Conservation (phyloP, 2,113 vertebrate species). For the Leptosomus discolor region DNA sequence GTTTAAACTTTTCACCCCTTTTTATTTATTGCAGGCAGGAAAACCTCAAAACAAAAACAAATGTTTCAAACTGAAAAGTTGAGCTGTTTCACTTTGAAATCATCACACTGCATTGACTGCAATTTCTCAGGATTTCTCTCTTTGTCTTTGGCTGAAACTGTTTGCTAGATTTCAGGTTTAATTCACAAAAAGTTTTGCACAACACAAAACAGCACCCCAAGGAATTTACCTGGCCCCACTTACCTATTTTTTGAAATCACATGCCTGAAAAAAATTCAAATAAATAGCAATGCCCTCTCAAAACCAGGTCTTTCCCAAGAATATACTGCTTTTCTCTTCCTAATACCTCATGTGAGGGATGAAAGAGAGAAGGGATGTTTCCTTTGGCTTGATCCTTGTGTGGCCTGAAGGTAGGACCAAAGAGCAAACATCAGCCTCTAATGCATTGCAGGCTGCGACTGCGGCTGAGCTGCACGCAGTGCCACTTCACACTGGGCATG, state of each 20-base stretch:
- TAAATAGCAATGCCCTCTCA: background rate
- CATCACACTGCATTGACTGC: background rate
- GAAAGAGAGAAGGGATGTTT: background rate
- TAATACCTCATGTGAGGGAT: background rate
- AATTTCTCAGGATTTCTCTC: slow-evolving; percentile 26
- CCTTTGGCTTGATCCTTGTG: background rate
- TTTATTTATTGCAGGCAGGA: slow-evolving; percentile 56
- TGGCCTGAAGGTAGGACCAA: background rate
- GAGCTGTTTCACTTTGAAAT: slow-evolving; percentile 41
- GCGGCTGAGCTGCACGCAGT: background rate
- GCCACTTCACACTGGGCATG: background rate
- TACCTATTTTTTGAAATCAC: background rate
- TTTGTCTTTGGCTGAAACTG: background rate
- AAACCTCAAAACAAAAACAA: slow-evolving; percentile 70
- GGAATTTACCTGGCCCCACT: background rate
- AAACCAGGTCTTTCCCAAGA: background rate
- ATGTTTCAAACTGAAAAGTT: slow-evolving; percentile 45
- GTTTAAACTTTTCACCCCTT: slow-evolving; percentile 63
- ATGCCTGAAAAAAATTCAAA: background rate
- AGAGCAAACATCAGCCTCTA: background rate
- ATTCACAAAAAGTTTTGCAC: background rate
- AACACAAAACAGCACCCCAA: background rate
- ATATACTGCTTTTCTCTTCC: background rate
- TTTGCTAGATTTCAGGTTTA: background rate
- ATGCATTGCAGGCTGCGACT: background rate